Evolutionary conservation across 37 sponge, comb jelly and placozoan species (phyloP), one percentile per base, ranked within the genome.

Genomic region (Amphimedon queenslandica): DNA sequence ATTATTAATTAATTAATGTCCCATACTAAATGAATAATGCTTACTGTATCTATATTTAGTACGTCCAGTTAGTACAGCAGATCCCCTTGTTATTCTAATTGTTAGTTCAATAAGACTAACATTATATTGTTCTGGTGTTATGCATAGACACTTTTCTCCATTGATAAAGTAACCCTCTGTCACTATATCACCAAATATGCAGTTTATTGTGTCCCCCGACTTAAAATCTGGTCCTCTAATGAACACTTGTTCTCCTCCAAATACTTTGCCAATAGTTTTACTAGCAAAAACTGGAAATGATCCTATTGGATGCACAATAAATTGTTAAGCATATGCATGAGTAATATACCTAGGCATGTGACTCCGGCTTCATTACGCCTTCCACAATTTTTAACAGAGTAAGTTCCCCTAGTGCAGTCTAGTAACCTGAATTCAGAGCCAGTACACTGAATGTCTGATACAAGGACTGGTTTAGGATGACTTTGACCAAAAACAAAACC

Each of bases 161-260:
- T 11, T 66, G 18, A 86, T 20, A 35, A 27, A 73, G 5, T 29
- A 20, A 8, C 80, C 80, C 4, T 32, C 31, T 0, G 21, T 40
- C n/a, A 10, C 30, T 32, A 20, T 40, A 23, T 40, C 71, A 29
- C 56, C 71, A 75, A 86, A 86, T 0, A 42, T 39, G 58, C 86
- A 86, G 24, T 53, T 43, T 42, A 86, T 57, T 20, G 67, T 67
- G 33, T 75, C 64, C 6, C 55, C 29, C 13, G 20, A 42, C 11
- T 67, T 35, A 2, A 86, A 6, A 23, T 40, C 40, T 21, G 57
- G 28, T 24, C 70, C 77, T 51, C 57, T 30, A 2, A 64, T 25
- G 28, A 77, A 28, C 8, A 74, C 63, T 63, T 70, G 57, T 37
- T 79, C 74, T 11, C 86, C 80, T 60, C 86, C 86, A 2, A 86